Evolutionary conservation across 2,888 invertebrate genomes (phyloP).

Genomic region (Prosopocoilus inquinatus): DNA sequence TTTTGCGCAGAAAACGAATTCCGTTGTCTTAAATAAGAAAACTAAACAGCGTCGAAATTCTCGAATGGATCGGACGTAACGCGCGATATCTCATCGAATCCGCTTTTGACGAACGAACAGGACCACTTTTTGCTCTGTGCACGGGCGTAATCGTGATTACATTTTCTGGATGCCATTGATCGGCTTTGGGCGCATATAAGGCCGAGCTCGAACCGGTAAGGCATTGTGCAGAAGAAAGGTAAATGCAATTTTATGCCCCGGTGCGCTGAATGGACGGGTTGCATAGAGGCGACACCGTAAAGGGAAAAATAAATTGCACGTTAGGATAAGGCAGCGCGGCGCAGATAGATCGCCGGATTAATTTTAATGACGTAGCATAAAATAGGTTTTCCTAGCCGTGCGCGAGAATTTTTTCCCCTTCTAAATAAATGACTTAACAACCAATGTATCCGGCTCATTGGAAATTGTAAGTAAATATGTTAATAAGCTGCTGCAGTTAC

Average conservation of each 20-base stretch:
- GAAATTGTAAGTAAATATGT: no score
- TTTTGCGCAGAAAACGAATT: no score
- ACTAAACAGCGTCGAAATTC: no score
- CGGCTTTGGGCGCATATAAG: constrained; percentile 13
- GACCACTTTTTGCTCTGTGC: constrained; percentile 1
- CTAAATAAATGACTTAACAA: no score
- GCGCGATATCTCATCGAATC: not conserved
- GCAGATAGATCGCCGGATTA: not conserved
- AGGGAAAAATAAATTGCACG: not conserved
- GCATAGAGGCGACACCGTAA: not conserved
- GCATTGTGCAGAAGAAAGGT: constrained; percentile 8
- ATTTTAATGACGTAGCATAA: not conserved
- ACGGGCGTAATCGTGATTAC: constrained; percentile 22
- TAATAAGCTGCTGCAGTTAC: no score
- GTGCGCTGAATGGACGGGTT: constrained; percentile 11
- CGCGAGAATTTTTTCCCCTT: no score
- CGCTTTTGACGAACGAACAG: not conserved
- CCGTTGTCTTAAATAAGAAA: no score
- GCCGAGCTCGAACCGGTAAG: constrained; percentile 2
- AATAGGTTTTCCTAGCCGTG: no score
- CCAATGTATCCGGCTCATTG: no score
- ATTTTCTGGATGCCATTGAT: constrained; percentile 26
- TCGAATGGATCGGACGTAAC: not conserved
- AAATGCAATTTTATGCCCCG: constrained; percentile 19
- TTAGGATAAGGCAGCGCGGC: not conserved